phyloP scores from a whole-genome alignment of 2,113 vertebrate genomes.

The Thamnophis sirtalis region DNA sequence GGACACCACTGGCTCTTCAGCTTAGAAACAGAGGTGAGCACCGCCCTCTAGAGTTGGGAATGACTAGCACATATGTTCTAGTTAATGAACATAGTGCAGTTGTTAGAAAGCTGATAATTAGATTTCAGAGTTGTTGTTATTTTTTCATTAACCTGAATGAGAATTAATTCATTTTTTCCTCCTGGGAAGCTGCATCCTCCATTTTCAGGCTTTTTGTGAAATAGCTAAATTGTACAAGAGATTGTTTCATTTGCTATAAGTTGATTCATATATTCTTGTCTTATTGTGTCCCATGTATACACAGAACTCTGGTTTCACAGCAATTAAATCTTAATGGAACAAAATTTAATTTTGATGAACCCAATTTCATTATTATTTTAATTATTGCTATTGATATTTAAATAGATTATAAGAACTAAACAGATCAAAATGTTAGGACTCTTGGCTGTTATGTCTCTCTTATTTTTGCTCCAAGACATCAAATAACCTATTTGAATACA shows the following conservation, averaged over 20 bases:
- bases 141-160: conserved; percentile 23
- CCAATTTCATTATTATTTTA: not conserved
- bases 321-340: not conserved
- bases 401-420: not conserved
- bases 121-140: conserved; percentile 16
- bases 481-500: not conserved
- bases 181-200: not conserved
- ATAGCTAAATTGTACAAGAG: not conserved
- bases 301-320: not conserved
- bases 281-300: not conserved
- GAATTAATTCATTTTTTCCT: conserved; percentile 13
- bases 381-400: not conserved
- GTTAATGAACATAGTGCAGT: not conserved
- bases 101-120: conserved; percentile 40
- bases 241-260: conserved; percentile 4
- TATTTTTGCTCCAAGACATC: not conserved
- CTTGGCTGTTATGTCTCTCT: not conserved
- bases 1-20: no score
- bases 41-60: no score
- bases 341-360: conserved; percentile 6
- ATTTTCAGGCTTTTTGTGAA: conserved; percentile 11
- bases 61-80: no score
- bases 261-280: not conserved
- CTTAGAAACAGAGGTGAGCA: no score
- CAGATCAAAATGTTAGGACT: not conserved